Evolutionary conservation across 2,888 invertebrate genomes (phyloP), one percentile per base, ranked within the genome.

Genomic region (Horisme vitalbata): DNA sequence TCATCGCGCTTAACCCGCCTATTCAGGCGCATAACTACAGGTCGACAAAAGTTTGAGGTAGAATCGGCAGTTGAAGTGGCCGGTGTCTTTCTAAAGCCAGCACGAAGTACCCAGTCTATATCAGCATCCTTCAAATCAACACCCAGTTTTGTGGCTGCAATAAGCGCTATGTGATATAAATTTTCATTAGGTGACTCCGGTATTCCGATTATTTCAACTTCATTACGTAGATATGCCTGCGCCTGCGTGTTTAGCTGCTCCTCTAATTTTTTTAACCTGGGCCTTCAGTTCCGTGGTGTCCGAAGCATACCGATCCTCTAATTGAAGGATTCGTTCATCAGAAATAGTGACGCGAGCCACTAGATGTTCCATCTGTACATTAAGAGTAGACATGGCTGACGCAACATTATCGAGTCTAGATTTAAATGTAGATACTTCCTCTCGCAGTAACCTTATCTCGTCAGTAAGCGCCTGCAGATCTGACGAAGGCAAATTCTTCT

Each of bases 221-320:
- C 30, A 8, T 30, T 30, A 3, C 30, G 13, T n/a, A n/a, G n/a
- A n/a, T n/a, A n/a, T 0, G 14, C 4, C 8, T 30, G 14, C 3
- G 30, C 30, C 30, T 30, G 30, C 2, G 14, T n/a, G 30, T 13
- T 30, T 30, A 30, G 14, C n/a, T 30, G 30, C 13, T 30, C 14
- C n/a, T 30, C 1, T n/a, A 30, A 5, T 3, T 3, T 5, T n/a
- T 3, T 3, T 4, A 5, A 15, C 15, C 5, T 15, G 15, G 5
- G 3, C 5, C 5, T 15, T 15, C 5, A 15, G 15, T 4, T 4
- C 5, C 3, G 15, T 4, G 15, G 3, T 15, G 3, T 15, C 15
- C 15, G 3, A 4, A 4, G 3, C 15, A 5, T 15, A 5, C 5
- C 15, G 15, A 5, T 3, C 5, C 5, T 15, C 15, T 4, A 15